Evolutionary conservation across 2,888 invertebrate genomes (phyloP).

Genomic region (Drosophila quinaria): DNA sequence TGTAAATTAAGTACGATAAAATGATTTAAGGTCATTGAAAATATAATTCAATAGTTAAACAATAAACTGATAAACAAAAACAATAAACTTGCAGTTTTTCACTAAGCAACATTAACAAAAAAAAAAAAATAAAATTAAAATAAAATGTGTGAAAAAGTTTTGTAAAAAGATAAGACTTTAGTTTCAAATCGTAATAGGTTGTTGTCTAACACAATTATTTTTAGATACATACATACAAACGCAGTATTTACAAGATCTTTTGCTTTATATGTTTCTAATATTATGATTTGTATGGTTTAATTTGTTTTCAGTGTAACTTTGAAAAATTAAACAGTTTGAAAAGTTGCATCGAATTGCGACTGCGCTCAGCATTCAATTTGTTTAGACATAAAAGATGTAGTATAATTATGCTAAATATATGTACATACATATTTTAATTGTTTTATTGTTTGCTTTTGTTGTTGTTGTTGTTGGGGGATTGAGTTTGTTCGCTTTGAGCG

Average conservation of each 20-base stretch:
- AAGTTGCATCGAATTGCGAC: slow-evolving; percentile 48
- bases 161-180: slow-evolving; percentile 19
- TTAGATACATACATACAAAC: slow-evolving; percentile 44
- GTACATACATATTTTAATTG: slow-evolving; percentile 8
- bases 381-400: slow-evolving; percentile 20
- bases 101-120: slow-evolving; percentile 50
- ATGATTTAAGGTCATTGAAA: slow-evolving; percentile 20
- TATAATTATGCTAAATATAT: slow-evolving; percentile 24
- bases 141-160: neutral
- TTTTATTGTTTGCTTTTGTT: slow-evolving; percentile 21
- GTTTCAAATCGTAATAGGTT: slow-evolving; percentile 21
- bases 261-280: slow-evolving; percentile 29
- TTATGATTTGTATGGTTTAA: slow-evolving; percentile 23
- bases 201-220: slow-evolving; percentile 41
- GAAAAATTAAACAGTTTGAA: slow-evolving; percentile 45
- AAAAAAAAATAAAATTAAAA: slow-evolving; percentile 26
- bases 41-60: slow-evolving; percentile 41
- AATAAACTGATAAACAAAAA: slow-evolving; percentile 59
- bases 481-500: slow-evolving; percentile 58
- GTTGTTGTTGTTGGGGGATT: slow-evolving; percentile 11
- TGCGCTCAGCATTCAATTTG: slow-evolving; percentile 24
- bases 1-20: slow-evolving; percentile 61
- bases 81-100: slow-evolving; percentile 37
- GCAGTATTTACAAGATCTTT: slow-evolving; percentile 62
- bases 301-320: slow-evolving; percentile 15